These are phyloP conservation scores for Passer montanus DNA, from an alignment of 2,113 vertebrate genomes.

Conservation along the genomic window DNA sequence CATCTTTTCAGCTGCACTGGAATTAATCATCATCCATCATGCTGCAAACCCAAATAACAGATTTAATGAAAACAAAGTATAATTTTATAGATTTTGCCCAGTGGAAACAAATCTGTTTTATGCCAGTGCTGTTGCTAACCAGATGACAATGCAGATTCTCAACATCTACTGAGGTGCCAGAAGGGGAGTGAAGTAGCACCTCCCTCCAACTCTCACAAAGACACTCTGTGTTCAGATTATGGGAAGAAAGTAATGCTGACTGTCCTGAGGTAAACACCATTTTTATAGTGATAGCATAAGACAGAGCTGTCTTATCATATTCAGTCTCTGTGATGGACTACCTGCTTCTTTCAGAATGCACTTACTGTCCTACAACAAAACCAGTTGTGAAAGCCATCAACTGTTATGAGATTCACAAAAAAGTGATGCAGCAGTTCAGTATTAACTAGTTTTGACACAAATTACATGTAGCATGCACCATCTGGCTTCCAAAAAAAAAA, in stretches of 20 bases:
- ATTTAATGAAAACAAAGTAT: neutral
- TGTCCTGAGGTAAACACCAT: neutral
- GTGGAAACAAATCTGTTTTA: neutral
- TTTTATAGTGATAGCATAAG: neutral
- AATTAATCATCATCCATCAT: neutral
- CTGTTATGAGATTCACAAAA: neutral
- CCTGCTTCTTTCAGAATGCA: neutral
- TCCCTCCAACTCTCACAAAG: neutral
- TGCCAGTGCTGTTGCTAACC: neutral
- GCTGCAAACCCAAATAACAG: neutral
- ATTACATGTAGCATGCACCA: constrained; percentile 60
- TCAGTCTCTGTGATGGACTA: neutral
- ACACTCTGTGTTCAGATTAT: accelerated
- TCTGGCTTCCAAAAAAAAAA: constrained; percentile 39
- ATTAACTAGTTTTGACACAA: constrained; percentile 63
- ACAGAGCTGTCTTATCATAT: neutral
- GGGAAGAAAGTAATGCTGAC: neutral
- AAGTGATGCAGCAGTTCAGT: neutral
- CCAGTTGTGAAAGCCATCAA: constrained; percentile 42
- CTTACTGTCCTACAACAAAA: neutral
- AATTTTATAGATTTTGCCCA: neutral
- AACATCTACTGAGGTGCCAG: neutral
- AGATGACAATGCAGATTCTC: neutral
- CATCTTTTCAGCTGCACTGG: neutral
- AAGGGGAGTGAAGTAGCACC: neutral